A percentile compares a stretch with the other conserved stretches of the same genome.
These are phyloP conservation scores for Caranx ignobilis DNA, from an alignment of 2,113 vertebrate genomes.

Conservation along the genomic window DNA sequence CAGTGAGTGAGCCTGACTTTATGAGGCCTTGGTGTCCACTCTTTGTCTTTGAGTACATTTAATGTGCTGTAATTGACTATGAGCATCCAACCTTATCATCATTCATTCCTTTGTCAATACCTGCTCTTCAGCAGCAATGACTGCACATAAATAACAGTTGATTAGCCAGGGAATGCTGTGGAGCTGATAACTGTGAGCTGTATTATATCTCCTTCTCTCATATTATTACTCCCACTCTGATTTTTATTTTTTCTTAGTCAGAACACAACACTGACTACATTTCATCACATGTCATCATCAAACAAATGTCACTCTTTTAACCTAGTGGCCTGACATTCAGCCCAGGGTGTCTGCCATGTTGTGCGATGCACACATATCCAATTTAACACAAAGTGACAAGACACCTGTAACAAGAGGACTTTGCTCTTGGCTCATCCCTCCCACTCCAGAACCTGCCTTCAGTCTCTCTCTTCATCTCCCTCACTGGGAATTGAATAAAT, in stretches of 20 bases:
- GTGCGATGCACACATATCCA: constrained; percentile 4
- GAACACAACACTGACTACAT: constrained; percentile 23
- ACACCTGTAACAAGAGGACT: constrained; percentile 48
- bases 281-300: constrained; percentile 52
- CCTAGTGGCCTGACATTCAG: constrained; percentile 21
- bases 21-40: constrained; percentile 40
- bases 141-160: constrained; percentile 15
- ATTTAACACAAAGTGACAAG: constrained; percentile 52
- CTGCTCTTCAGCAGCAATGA: constrained; percentile 2
- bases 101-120: constrained; percentile 32
- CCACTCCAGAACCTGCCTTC: constrained; percentile 10
- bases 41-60: constrained; percentile 36
- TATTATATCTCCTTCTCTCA: neutral
- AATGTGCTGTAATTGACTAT: constrained; percentile 34
- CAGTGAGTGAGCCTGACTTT: constrained; percentile 31
- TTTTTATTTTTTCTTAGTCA: constrained; percentile 21
- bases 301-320: constrained; percentile 27
- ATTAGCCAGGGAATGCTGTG: neutral
- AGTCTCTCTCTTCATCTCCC: constrained; percentile 26
- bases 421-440: constrained; percentile 21
- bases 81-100: constrained; percentile 1
- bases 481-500: constrained; percentile 37
- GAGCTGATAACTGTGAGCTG: neutral
- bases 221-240: neutral
- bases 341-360: constrained; percentile 13